phyloP scores from a whole-genome alignment of 1,140 invertebrate genomes.

The Eulimnadia texana region DNA sequence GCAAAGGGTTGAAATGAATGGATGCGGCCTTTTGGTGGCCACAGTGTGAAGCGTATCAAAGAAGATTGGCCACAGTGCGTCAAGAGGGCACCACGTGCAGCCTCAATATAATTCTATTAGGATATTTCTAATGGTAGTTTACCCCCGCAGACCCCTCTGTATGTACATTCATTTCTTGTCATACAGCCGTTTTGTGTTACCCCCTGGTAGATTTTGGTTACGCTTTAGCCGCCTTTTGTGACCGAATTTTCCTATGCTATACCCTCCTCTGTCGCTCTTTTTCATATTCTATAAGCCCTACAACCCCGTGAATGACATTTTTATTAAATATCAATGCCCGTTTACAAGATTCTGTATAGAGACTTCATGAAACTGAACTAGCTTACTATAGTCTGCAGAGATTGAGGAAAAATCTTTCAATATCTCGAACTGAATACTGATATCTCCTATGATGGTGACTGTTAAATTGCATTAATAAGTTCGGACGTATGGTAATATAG shows the following conservation, averaged over 20 bases:
- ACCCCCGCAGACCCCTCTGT: background rate
- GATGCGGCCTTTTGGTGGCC: background rate
- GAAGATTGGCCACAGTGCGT: background rate
- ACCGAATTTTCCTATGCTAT: background rate
- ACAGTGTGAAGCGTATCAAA: background rate
- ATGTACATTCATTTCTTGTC: background rate
- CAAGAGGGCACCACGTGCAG: background rate
- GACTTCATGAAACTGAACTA: too few relatives aligned
- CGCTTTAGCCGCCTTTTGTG: background rate
- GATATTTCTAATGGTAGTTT: background rate
- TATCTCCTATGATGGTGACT: too few relatives aligned
- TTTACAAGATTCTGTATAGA: too few relatives aligned
- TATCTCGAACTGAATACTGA: too few relatives aligned
- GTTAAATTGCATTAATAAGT: too few relatives aligned
- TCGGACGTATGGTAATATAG: too few relatives aligned
- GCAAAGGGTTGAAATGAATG: background rate
- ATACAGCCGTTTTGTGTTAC: background rate
- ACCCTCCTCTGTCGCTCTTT: background rate
- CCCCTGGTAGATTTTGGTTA: background rate
- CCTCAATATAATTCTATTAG: background rate
- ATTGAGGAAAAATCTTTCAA: too few relatives aligned
- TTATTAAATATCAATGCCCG: too few relatives aligned
- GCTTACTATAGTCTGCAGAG: too few relatives aligned
- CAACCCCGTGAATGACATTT: too few relatives aligned
- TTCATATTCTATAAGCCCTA: background rate